These are phyloP conservation scores for Dasyornis broadbenti DNA, from an alignment of 2,113 vertebrate species.

Conservation along the genomic window DNA sequence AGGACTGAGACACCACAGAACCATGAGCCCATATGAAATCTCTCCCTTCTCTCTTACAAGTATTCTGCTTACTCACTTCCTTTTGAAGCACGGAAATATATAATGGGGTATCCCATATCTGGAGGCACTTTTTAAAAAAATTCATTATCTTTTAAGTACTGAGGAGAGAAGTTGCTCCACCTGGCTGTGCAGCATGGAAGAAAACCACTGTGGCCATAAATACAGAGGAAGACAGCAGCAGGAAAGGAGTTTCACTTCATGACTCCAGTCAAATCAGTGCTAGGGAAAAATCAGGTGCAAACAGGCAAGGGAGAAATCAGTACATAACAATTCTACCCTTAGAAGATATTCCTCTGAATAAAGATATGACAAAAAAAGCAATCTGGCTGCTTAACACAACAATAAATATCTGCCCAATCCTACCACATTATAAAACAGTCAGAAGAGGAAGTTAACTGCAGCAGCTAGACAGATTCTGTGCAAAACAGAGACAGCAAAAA, in stretches of 20 bases:
- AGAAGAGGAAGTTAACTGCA: background rate
- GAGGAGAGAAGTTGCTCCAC: background rate
- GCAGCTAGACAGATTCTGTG: background rate
- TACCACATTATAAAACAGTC: background rate
- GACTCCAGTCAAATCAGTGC: background rate
- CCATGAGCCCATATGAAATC: background rate
- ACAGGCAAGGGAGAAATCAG: background rate
- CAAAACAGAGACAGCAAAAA: background rate
- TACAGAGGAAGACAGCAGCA: background rate
- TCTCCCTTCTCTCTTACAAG: background rate
- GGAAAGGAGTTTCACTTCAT: background rate
- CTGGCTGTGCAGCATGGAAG: background rate
- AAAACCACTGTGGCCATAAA: background rate
- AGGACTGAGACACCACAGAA: background rate
- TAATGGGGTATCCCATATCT: background rate
- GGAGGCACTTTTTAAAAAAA: background rate
- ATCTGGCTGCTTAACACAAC: background rate
- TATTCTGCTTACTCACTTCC: background rate
- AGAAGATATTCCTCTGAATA: background rate
- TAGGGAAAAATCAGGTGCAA: background rate
- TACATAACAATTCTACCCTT: background rate
- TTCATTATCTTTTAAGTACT: background rate
- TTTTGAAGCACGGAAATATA: background rate
- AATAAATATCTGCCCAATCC: background rate
- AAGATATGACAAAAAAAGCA: background rate